These are phyloP conservation scores for Miltochrista miniata DNA, from an alignment of 2,888 invertebrate genomes.

Conservation along the genomic window DNA sequence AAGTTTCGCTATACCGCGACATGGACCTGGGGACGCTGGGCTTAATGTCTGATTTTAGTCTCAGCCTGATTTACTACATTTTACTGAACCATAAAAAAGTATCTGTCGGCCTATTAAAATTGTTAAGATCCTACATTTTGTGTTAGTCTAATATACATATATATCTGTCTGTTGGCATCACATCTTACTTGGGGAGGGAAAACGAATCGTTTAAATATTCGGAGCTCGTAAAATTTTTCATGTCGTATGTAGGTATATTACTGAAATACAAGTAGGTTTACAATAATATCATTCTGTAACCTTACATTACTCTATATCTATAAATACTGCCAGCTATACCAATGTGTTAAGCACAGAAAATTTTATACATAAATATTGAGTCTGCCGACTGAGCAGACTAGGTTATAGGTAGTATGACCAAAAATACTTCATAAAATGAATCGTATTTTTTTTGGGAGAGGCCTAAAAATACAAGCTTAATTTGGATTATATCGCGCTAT, in stretches of 20 bases:
- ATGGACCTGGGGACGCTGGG: constrained; percentile 57
- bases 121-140: not conserved
- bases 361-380: too few species aligned
- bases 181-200: not conserved
- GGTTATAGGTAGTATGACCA: too few species aligned
- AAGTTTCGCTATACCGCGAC: constrained; percentile 65
- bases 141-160: too few species aligned
- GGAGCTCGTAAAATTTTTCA: constrained; percentile 2
- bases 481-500: too few species aligned
- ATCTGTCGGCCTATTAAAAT: constrained; percentile 4
- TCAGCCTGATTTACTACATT: constrained; percentile 41
- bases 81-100: constrained; percentile 20
- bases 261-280: not conserved
- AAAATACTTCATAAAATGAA: too few species aligned
- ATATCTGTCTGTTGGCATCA: too few species aligned
- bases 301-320: too few species aligned
- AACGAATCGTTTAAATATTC: not conserved
- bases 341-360: too few species aligned
- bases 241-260: not conserved
- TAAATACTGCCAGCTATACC: too few species aligned
- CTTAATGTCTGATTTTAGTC: constrained; percentile 61
- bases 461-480: too few species aligned
- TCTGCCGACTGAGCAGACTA: not conserved
- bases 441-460: too few species aligned
- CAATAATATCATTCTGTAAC: too few species aligned